Conservation (phyloP, 1,140 invertebrate species). For the silkworm (Bombyx mori) region ASM3026992v2 NC_085107.1:10084501-10085000, state of each 20-base stretch:
- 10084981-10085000: neutral
- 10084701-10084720: constrained; percentile 89
- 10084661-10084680: constrained; percentile 89
- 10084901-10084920: too few relatives aligned
- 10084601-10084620: too few relatives aligned
- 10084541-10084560: too few relatives aligned
- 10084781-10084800: constrained; percentile 46
- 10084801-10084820: constrained; percentile 6
- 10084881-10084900: too few relatives aligned
- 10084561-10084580: too few relatives aligned
- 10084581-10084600: too few relatives aligned
- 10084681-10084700: constrained; percentile 82
- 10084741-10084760: constrained; percentile 78
- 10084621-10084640: constrained; percentile 67
- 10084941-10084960: too few relatives aligned
- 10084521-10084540: neutral
- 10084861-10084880: neutral
- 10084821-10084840: constrained; percentile 1
- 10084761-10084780: constrained; percentile 38
- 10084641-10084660: constrained; percentile 93
- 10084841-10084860: neutral
- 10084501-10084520: constrained; percentile 68
- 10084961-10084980: too few relatives aligned
- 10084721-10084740: constrained; percentile 93
- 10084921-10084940: too few relatives aligned